These are phyloP conservation scores for Sphaeridia pumilis DNA, from an alignment of 2,888 invertebrate genomes.

Conservation along the genomic window DNA sequence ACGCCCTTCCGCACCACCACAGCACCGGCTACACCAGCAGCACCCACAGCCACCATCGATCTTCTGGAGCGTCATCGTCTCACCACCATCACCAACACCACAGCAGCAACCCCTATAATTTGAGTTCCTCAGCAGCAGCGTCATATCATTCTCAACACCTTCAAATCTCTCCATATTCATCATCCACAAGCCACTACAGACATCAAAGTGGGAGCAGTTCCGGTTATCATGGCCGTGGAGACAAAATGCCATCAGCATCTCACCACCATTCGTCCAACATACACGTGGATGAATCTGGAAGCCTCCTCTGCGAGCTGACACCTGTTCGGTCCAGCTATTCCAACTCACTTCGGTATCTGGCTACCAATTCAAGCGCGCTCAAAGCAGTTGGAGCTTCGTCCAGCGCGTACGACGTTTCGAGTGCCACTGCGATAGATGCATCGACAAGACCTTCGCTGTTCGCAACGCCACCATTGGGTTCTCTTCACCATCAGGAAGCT, in stretches of 20 bases:
- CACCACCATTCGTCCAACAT: constrained; percentile 6
- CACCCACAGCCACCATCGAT: not conserved
- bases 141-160: not conserved
- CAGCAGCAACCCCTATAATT: not conserved
- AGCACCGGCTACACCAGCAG: not conserved
- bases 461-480: not conserved
- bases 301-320: constrained; percentile 3
- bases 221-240: not conserved
- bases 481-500: not conserved
- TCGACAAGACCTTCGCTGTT: constrained; percentile 2
- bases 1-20: constrained; percentile 5
- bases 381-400: constrained; percentile 5
- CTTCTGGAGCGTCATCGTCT: not conserved
- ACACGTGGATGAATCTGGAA: constrained; percentile 9
- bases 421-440: not conserved
- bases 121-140: no score
- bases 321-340: constrained; percentile 6
- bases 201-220: not conserved
- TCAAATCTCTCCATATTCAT: not conserved
- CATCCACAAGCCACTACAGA: not conserved
- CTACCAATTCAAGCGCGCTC: constrained; percentile 3
- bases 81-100: not conserved
- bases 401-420: not conserved
- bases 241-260: not conserved
- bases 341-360: constrained; percentile 1